Evolutionary conservation across 2,113 vertebrate species (phyloP).

Genomic region (Pelvicachromis taeniatus): DNA sequence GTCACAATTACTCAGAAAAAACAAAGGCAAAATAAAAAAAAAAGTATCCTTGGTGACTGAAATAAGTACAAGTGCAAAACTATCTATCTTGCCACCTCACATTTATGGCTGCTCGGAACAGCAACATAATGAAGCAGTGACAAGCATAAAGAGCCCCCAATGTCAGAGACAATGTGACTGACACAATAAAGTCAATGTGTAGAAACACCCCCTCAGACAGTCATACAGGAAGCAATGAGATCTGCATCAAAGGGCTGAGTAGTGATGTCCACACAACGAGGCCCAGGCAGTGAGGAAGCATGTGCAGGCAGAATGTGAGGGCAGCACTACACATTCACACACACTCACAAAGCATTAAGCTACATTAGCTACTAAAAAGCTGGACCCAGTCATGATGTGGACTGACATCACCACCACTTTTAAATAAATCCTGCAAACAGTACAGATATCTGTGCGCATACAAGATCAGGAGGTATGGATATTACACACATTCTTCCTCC

Average conservation of each 20-base stretch:
- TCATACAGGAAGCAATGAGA: constrained; percentile 78
- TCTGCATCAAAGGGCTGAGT: constrained; percentile 67
- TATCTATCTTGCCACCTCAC: not conserved
- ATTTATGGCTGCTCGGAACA: not conserved
- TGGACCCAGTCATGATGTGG: not conserved
- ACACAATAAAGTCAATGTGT: constrained; percentile 50
- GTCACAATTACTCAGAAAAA: not conserved
- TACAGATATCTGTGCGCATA: not conserved
- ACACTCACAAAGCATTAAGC: not conserved
- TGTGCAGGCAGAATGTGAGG: constrained; percentile 48
- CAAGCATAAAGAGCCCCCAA: constrained; percentile 47
- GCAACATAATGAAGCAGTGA: constrained; percentile 16
- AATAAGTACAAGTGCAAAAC: not conserved
- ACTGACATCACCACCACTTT: not conserved
- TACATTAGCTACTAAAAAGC: constrained; percentile 5
- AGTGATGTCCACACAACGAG: constrained; percentile 59
- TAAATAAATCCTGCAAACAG: constrained; percentile 15
- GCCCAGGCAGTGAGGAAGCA: constrained; percentile 64
- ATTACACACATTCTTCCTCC: not conserved
- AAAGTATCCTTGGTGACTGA: not conserved
- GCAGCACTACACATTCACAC: constrained; percentile 28
- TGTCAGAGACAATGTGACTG: constrained; percentile 53
- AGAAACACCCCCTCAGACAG: constrained; percentile 55
- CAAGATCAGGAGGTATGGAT: not conserved
- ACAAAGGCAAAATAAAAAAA: not conserved